Evolutionary conservation across 2,113 vertebrate genomes (phyloP), one percentile per base, ranked within the genome.

Genomic region (Mungos mungo): DNA sequence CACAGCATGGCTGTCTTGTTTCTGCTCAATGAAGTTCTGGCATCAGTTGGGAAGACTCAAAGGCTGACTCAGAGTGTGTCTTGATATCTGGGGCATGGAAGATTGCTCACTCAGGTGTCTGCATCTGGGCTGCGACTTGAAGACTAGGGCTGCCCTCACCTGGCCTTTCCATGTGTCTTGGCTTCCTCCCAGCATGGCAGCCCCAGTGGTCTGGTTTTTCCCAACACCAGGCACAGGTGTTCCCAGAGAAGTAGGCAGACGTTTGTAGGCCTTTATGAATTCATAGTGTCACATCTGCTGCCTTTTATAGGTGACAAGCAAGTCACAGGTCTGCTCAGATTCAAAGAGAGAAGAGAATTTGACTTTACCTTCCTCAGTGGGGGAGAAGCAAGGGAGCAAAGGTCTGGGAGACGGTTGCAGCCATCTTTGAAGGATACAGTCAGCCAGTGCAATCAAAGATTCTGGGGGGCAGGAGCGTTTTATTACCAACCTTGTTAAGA

Each of bases 131-230:
- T 77, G 23, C 15, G 11, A 72, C 19, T 38, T 33, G 15, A 60
- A 25, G 4, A 38, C 27, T 1, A 8, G 13, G 5, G 29, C 7
- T 47, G 1, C 45, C 9, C 29, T 0, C 12, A 8, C 0, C 0
- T 69, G 13, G 21, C 35, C 15, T 35, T 76, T 54, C 35, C n/a
- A 1, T 2, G 9, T 21, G 14, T 18, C 19, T 50, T 14, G 11
- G 2, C 65, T 90, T 93, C 11, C 29, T 85, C 18, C 18, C 31
- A 85, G 21, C n/a, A 14, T 12, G 54, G 29, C 19, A 21, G 35
- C 23, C 23, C 33, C 38, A 50, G 21, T 4, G 19, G 25, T 60
- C 38, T 19, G 10, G 1, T 31, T 95, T 31, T 19, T 9, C 69
- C 19, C 1, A n/a, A 82, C 65, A 31, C 60, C 3, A 47, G 41